Percentiles rank a stretch among this genome's conserved stretches.
phyloP scores from a whole-genome alignment of 2,888 invertebrate genomes.

The Tachina lurida region DNA sequence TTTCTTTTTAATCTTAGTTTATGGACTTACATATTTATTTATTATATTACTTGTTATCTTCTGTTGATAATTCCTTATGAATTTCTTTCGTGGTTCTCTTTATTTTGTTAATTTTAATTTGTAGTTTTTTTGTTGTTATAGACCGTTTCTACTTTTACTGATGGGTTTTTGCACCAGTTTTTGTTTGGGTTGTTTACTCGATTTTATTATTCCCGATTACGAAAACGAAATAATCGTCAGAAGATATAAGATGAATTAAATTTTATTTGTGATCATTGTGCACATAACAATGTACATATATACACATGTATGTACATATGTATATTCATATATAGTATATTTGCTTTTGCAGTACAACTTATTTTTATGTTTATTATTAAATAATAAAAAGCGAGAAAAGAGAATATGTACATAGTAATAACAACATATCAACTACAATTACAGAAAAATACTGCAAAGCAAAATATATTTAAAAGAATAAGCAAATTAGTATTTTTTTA shows the following conservation, averaged over 20 bases:
- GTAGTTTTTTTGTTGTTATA: neutral
- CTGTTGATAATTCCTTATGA: neutral
- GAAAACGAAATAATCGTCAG: neutral
- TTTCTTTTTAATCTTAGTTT: neutral
- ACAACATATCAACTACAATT: constrained; percentile 42
- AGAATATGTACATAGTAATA: constrained; percentile 38
- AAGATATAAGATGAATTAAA: constrained; percentile 3
- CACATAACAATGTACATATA: neutral
- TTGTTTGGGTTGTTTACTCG: neutral
- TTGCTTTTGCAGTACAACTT: neutral
- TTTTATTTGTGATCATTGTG: neutral
- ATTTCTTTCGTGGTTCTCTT: neutral
- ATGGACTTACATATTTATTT: constrained; percentile 2
- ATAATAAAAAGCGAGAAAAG: constrained; percentile 4
- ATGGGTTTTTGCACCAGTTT: neutral
- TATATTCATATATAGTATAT: neutral
- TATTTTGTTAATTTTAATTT: neutral
- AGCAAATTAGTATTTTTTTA: neutral
- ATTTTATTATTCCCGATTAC: neutral
- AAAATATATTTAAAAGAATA: constrained; percentile 24
- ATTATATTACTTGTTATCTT: neutral
- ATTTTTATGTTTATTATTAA: constrained; percentile 4
- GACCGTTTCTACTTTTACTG: neutral
- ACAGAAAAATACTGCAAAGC: constrained; percentile 18
- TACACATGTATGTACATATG: neutral